These are phyloP conservation scores for Adelosebastes latens DNA, from an alignment of 2,797 vertebrate species.

Conservation along the genomic window DNA sequence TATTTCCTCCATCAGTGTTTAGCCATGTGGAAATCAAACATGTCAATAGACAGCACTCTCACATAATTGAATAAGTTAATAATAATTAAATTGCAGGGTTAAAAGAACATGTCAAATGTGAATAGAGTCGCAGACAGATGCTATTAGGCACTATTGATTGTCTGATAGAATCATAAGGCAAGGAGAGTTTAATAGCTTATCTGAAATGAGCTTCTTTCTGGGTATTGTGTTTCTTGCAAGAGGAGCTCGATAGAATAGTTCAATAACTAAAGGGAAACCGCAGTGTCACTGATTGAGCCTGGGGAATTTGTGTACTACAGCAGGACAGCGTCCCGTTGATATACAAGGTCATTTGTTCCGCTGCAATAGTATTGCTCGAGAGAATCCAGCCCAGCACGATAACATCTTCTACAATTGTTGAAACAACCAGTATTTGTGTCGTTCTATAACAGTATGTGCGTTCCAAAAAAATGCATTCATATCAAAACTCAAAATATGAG, in stretches of 20 bases:
- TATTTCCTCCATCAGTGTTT: neutral
- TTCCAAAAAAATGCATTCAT: neutral
- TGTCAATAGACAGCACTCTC: neutral
- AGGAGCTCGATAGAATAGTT: conserved; percentile 41
- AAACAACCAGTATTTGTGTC: neutral
- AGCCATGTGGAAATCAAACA: conserved; percentile 3
- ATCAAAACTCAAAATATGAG: neutral
- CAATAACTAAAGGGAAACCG: conserved; percentile 36
- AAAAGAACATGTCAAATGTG: conserved; percentile 26
- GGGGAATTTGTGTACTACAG: neutral
- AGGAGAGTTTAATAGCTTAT: conserved; percentile 34
- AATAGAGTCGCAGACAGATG: conserved; percentile 31
- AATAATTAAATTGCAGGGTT: conserved; percentile 32
- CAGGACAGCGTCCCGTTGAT: conserved; percentile 9
- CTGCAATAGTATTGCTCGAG: neutral
- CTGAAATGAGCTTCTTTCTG: conserved; percentile 29
- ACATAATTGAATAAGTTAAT: conserved; percentile 24
- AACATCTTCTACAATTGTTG: neutral
- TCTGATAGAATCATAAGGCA: conserved; percentile 44
- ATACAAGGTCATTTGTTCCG: conserved; percentile 26
- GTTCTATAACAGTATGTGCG: neutral
- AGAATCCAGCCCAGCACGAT: neutral
- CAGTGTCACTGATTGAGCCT: conserved; percentile 21
- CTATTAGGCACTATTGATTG: conserved; percentile 35
- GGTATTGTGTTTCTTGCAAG: conserved; percentile 27